A percentile compares a stretch with the other conserved stretches of the same genome.
Conservation (phyloP, 2,113 vertebrate genomes). For the Archilochus colubris region DNA sequence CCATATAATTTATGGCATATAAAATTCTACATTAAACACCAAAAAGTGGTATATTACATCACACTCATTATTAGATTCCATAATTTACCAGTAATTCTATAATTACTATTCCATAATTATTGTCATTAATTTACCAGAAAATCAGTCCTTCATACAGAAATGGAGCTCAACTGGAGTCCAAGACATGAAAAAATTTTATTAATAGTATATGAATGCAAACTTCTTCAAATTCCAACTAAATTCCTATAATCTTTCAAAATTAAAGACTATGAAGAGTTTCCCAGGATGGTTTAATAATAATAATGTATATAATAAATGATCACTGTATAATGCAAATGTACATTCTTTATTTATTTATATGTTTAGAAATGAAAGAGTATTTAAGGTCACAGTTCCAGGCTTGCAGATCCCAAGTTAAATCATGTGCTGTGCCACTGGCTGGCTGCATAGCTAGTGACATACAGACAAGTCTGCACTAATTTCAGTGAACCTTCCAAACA, state of each 20-base stretch:
- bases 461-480: not conserved
- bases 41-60: not conserved
- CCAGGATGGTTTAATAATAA: not conserved
- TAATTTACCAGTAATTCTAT: not conserved
- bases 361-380: not conserved
- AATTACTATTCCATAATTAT: no score
- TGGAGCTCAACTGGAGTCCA: not conserved
- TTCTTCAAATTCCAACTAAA: not conserved
- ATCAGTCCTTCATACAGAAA: not conserved
- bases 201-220: not conserved
- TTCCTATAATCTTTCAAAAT: not conserved
- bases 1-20: not conserved
- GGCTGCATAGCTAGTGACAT: not conserved
- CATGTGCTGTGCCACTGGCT: not conserved
- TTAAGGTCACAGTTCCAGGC: not conserved
- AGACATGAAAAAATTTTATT: not conserved
- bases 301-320: not conserved
- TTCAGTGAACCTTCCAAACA: rapidly evolving
- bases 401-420: not conserved
- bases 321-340: not conserved
- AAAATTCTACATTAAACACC: not conserved
- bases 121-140: not conserved
- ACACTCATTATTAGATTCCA: not conserved
- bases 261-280: not conserved
- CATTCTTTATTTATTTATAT: not conserved